Conservation (phyloP, 2,113 vertebrate genomes). For the Xiphorhynchus elegans region DNA sequence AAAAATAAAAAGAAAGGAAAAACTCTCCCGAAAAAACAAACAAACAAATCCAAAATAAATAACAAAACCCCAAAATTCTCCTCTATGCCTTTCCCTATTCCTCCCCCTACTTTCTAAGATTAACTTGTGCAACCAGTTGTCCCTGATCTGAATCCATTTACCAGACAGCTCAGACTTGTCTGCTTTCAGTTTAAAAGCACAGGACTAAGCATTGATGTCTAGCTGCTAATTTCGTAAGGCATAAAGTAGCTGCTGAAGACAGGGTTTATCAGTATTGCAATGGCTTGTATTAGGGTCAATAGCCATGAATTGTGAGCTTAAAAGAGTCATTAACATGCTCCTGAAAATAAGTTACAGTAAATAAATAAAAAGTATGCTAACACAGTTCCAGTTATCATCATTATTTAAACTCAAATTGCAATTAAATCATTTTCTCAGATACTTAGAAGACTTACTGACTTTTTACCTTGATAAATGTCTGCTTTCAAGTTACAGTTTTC, state of each 20-base stretch:
- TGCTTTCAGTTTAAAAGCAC: background rate
- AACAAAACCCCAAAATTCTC: background rate
- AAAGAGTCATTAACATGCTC: background rate
- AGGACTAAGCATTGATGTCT: background rate
- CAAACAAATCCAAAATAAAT: background rate
- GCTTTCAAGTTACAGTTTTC: background rate
- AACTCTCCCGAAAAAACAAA: too few species aligned
- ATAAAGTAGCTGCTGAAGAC: background rate
- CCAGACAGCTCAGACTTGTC: background rate
- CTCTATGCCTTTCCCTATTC: background rate
- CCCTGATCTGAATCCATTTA: background rate
- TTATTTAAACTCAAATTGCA: background rate
- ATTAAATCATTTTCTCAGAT: constrained; percentile 5
- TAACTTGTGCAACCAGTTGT: background rate
- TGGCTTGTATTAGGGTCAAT: background rate
- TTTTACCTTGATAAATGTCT: background rate
- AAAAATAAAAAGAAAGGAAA: background rate
- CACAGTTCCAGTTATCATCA: background rate
- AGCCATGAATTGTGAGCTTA: background rate
- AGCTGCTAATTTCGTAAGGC: background rate
- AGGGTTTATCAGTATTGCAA: background rate
- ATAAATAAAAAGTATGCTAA: constrained; percentile 22
- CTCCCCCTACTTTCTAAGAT: constrained; percentile 7
- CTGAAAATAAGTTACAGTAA: background rate
- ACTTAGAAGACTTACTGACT: background rate